Conservation (phyloP, 2,113 vertebrate genomes). For the Grallaria varia region DNA sequence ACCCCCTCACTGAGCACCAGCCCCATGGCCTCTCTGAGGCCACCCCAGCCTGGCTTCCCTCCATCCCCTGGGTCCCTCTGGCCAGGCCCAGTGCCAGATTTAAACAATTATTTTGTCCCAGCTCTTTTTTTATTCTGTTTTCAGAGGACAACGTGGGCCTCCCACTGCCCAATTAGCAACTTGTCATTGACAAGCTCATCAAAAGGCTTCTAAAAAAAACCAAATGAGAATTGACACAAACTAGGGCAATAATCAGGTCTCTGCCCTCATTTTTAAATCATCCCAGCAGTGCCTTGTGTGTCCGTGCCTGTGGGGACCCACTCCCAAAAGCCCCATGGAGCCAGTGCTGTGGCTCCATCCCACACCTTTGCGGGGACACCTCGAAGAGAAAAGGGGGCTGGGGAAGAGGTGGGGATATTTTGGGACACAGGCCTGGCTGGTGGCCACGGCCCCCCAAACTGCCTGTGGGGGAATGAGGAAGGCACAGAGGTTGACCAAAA, state of each 20-base stretch:
- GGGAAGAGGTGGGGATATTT: neutral
- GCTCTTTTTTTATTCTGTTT: neutral
- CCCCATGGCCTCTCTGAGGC: neutral
- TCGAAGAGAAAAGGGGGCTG: neutral
- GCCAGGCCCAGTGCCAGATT: neutral
- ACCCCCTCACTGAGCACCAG: accelerated
- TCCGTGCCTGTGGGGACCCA: neutral
- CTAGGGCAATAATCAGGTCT: conserved; percentile 29
- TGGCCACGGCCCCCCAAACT: accelerated
- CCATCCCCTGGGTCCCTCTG: neutral
- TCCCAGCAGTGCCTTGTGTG: neutral
- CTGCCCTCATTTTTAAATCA: neutral
- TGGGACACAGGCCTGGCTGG: neutral
- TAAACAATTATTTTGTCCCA: neutral
- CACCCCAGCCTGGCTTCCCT: neutral
- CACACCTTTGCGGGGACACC: accelerated
- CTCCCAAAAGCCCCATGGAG: accelerated
- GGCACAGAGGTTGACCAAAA: accelerated
- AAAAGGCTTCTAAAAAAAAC: neutral
- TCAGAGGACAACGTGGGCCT: neutral
- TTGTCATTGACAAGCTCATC: neutral
- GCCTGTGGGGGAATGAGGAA: neutral
- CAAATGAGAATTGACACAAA: neutral
- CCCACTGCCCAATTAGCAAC: neutral
- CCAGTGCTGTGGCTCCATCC: neutral